These are phyloP conservation scores for Datnioides undecimradiatus DNA, from an alignment of 2,113 vertebrate genomes.

Conservation along the genomic window DNA sequence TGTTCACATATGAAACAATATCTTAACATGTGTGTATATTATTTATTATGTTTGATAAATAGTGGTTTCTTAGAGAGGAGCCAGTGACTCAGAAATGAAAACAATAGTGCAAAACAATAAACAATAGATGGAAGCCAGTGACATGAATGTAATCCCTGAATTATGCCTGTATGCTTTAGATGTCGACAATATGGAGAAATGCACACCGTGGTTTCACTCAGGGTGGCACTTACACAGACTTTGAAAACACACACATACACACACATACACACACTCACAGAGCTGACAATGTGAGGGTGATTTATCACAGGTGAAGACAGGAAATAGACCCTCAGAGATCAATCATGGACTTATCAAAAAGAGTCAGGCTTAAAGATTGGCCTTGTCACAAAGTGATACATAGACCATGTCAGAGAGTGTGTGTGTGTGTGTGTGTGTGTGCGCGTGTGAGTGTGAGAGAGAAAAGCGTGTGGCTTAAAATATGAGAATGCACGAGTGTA, in stretches of 20 bases:
- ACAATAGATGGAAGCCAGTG: neutral
- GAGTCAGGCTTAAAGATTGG: slow-evolving; percentile 33
- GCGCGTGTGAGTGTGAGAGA: neutral
- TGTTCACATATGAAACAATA: neutral
- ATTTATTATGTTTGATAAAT: no score
- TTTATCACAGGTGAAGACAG: slow-evolving; percentile 32
- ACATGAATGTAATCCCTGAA: neutral
- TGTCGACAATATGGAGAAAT: neutral
- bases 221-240: neutral
- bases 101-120: no score
- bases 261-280: neutral
- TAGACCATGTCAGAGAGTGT: slow-evolving; percentile 9
- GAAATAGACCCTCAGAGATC: slow-evolving; percentile 36
- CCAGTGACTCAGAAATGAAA: no score
- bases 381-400: slow-evolving; percentile 52
- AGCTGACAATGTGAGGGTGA: neutral
- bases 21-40: no score
- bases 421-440: neutral
- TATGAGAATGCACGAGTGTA: neutral
- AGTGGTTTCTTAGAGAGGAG: no score
- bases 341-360: slow-evolving; percentile 47
- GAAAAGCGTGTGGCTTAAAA: no score
- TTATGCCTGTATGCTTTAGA: neutral
- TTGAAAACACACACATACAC: slow-evolving; percentile 5
- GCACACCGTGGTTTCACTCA: neutral